Base-by-base conservation (phyloP, 2,888 invertebrate species). In the Axea sp. region DNA sequence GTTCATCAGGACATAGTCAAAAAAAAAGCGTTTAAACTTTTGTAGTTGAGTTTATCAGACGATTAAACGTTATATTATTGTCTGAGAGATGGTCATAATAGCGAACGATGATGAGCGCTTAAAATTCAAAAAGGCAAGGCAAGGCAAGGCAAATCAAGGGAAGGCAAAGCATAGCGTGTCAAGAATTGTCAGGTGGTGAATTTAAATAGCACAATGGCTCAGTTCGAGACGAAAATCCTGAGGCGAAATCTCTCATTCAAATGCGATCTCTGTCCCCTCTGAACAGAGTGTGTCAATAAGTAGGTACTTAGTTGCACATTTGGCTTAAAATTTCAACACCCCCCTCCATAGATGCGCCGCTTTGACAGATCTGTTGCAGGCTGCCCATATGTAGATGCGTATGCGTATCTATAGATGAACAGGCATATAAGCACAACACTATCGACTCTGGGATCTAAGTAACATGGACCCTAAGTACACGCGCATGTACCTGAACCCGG, bases 271-370 rank as follows among this genome's bases (percentile, higher is more conserved):
- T 73, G 82, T 80, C 82, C 79, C 80, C 83, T 78, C 76, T 75
- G 79, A 79, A 79, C 81, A 82, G 80, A 83, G 82, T 77, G 83
- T 80, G 79, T 68, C 78, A 78, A 69, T 86, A 86, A 86, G 85
- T 85, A 86, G 82, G 77, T 86, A 85, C 87, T 86, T 86, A 86
- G 87, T 84, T 86, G 86, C 85, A 86, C 86, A 87, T 86, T 87
- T 86, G 86, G 87, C 81, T 84, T 78, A 80, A 83, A 84, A 80
- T 81, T 78, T 78, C 76, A 55, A 78, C 77, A 51, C 73, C 65
- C 62, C 68, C 65, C 71, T 30, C 7, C n/a, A 51, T 55, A 35
- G 41, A 53, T 62, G 62, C 22, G 11, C 11, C 26, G 39, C 68
- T 71, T 62, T 64, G 62, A 71, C 57, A 17, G 24, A 55, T 55